Conservation (phyloP, 2,888 invertebrate species). For the Meteorus cinctellus region DNA sequence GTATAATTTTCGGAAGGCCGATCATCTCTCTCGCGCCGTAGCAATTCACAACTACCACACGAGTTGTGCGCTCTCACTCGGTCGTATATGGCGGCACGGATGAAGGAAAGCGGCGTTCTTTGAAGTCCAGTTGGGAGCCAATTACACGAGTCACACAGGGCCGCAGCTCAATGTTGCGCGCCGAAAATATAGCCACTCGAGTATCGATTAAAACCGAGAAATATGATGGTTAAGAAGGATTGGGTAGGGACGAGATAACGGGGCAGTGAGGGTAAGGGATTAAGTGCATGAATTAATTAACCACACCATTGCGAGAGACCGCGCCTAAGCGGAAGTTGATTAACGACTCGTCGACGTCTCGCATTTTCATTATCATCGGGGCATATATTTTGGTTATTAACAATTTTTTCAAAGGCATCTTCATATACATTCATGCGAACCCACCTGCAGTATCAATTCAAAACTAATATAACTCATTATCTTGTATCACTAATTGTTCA, state of each 20-base stretch:
- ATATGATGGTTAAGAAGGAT: constrained; percentile 53
- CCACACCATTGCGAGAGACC: constrained; percentile 45
- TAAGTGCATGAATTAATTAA: constrained; percentile 64
- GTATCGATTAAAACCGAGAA: constrained; percentile 68
- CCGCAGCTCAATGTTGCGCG: constrained; percentile 61
- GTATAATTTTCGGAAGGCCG: constrained; percentile 68
- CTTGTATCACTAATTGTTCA: background rate
- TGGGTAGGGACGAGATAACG: constrained; percentile 34
- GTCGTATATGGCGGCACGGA: constrained; percentile 69
- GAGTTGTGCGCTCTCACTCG: constrained; percentile 44
- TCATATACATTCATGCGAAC: background rate
- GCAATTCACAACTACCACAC: background rate
- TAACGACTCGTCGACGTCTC: constrained; percentile 50
- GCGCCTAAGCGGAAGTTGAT: constrained; percentile 54
- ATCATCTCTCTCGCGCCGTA: constrained; percentile 46
- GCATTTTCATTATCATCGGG: constrained; percentile 35
- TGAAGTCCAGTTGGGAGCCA: constrained; percentile 74
- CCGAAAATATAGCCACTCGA: constrained; percentile 64
- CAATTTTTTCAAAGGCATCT: background rate
- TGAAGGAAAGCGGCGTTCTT: constrained; percentile 73
- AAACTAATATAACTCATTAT: background rate
- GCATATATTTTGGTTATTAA: constrained; percentile 19
- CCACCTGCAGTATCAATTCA: background rate
- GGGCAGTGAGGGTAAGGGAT: constrained; percentile 49
- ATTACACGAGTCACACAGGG: constrained; percentile 74